Evolutionary conservation across 2,113 vertebrate species (phyloP), one percentile per base, ranked within the genome.

Genomic region (Carassius auratus): DNA sequence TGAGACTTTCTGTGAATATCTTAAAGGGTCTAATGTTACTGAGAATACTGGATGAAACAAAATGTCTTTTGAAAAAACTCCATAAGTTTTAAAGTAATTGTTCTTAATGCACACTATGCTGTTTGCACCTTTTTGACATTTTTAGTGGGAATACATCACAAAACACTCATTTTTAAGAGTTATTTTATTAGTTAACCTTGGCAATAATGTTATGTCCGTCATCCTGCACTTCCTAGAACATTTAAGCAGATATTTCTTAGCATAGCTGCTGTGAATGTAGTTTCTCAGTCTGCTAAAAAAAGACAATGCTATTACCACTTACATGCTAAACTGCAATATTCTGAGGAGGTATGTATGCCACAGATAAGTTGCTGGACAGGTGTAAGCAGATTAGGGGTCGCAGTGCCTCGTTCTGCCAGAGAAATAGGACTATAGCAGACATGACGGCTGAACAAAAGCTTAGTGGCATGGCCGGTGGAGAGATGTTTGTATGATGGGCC

Each of bases 401-500:
- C 42, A 52, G 36, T 48, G 14, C 50, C 48, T 38, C 10, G 71
- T 50, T 59, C 17, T 64, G 45, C 33, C 45, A 30, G 19, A 82
- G 42, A 78, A 36, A 75, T 76, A n/a, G 80, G 33, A 84, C 21
- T 83, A 14, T 26, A 87, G 57, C 66, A 59, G 64, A 69, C 3
- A 33, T 80, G 85, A 88, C 17, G 62, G 88, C 80, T 61, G 83
- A 62, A 89, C 86, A 85, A 86, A 86, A 55, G 76, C 66, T 69
- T 85, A 85, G 52, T 71, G 85, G 45, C 52, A 57, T 59, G 52
- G 33, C 33, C n/a, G 12, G 81, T 59, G 76, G 77, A 85, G 17
- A 85, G 85, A 88, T 84, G 85, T 87, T 85, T 86, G 68, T 87
- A 76, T 82, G 87, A 88, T 85, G 66, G 83, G 78, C 64, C 74